Evolutionary conservation across 1,140 invertebrate species (phyloP).

Genomic region (Megalonaias nervosa): DNA sequence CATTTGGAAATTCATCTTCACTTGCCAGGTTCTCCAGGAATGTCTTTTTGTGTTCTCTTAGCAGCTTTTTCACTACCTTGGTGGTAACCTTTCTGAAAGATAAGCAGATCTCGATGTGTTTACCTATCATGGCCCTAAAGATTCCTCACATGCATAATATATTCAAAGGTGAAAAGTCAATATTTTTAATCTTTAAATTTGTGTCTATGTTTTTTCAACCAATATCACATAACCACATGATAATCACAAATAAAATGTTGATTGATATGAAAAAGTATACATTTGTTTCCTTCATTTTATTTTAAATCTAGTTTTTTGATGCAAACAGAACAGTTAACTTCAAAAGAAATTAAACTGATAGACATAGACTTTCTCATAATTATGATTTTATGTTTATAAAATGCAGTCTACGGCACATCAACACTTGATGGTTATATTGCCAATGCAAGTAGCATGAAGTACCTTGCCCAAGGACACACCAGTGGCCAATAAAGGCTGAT

Average conservation of each 20-base stretch:
- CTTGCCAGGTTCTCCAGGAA: constrained; percentile 38
- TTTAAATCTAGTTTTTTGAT: too few species aligned
- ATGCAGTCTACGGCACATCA: background rate
- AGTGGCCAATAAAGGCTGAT: background rate
- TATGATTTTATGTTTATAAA: background rate
- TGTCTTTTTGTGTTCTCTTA: constrained; percentile 54
- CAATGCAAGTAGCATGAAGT: background rate
- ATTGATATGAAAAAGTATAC: too few species aligned
- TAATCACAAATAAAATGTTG: background rate
- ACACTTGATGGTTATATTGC: too few species aligned
- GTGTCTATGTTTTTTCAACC: background rate
- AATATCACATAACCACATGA: background rate
- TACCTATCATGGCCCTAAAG: background rate
- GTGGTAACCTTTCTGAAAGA: constrained; percentile 62
- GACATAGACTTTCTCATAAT: too few species aligned
- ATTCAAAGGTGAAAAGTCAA: background rate
- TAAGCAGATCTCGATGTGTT: constrained; percentile 1
- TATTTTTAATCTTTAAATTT: background rate
- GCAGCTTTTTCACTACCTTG: constrained; percentile 52
- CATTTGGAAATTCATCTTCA: constrained; percentile 41
- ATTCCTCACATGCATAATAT: too few species aligned
- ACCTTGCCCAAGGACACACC: background rate
- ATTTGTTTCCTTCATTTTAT: too few species aligned
- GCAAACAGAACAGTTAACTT: too few species aligned
- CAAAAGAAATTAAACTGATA: too few species aligned